Base-by-base conservation (phyloP, 2,888 invertebrate genomes). In the Synanthedon andrenaeformis region DNA sequence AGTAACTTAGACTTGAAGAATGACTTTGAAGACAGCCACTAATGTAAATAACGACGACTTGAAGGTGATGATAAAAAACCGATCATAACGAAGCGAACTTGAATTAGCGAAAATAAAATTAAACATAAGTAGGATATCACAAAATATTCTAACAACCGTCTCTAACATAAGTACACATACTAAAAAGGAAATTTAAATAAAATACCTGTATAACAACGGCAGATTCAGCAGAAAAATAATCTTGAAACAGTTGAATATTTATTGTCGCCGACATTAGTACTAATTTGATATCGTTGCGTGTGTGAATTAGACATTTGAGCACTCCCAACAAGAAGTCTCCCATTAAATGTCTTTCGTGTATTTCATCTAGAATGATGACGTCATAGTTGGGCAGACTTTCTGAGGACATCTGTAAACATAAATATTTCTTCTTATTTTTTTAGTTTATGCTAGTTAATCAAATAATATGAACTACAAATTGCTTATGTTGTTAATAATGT, bases 191-290 rank as follows among this genome's bases (percentile, higher is more conserved):
- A 35, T 35, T 8, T 13, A n/a, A 45, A 13, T 4, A 45, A 45
- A 12, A 13, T 70, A 93, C 94, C 88, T 96, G 92, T 63, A 97
- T 91, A 52, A 96, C 91, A 55, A 92, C 92, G 49, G 96, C 95
- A 49, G 92, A 89, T 72, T 96, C 94, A 3, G 91, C 89, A 2
- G 91, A 80, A 67, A 99, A 99, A 76, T 97, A 99, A 61, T 92
- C 89, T 58, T 92, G 91, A 77, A 99, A 99, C n/a, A 99, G 86
- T 61, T 96, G 91, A 28, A 99, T 93, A 82, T 99, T 99, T 55
- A 99, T 99, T 0, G 99, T 99, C 12, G 99, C 99, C 0, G 98
- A 98, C 99, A 99, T 99, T 0, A 99, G 91, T 49, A 98, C 93
- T 12, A 98, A 79, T 79, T 98, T 98, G 19, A 99, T 88, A 66